Evolutionary conservation across 2,113 vertebrate genomes (phyloP).

Genomic region (Notarius quadriscutis): DNA sequence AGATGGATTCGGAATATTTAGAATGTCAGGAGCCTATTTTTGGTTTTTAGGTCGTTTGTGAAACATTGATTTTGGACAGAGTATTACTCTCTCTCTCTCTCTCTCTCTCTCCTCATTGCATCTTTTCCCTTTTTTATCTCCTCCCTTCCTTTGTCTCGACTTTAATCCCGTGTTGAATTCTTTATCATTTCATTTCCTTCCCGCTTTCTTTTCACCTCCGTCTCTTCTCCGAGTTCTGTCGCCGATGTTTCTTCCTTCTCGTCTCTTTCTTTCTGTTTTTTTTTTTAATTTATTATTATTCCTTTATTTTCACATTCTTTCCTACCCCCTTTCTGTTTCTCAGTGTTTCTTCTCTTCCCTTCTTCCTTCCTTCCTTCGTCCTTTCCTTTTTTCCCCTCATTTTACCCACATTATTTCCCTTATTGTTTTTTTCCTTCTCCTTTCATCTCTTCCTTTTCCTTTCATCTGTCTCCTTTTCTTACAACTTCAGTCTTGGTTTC

Average conservation of each 20-base stretch:
- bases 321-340: neutral
- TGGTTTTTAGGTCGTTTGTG: conserved; percentile 14
- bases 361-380: neutral
- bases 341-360: too few species aligned
- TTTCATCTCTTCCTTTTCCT: neutral
- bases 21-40: conserved; percentile 22
- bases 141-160: neutral
- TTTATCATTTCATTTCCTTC: neutral
- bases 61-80: conserved; percentile 5
- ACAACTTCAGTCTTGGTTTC: neutral
- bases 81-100: neutral
- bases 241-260: too few species aligned
- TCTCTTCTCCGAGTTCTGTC: neutral
- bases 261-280: too few species aligned
- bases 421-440: neutral
- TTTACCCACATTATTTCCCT: neutral
- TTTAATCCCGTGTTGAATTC: neutral
- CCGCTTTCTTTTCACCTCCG: neutral
- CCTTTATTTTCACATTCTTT: neutral
- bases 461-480: too few species aligned
- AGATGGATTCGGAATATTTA: conserved; percentile 25
- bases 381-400: neutral
- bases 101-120: neutral
- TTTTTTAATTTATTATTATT: neutral
- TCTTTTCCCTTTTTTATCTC: neutral